phyloP scores from a whole-genome alignment of 2,797 vertebrate genomes.

The Apogon hyalosoma region DNA sequence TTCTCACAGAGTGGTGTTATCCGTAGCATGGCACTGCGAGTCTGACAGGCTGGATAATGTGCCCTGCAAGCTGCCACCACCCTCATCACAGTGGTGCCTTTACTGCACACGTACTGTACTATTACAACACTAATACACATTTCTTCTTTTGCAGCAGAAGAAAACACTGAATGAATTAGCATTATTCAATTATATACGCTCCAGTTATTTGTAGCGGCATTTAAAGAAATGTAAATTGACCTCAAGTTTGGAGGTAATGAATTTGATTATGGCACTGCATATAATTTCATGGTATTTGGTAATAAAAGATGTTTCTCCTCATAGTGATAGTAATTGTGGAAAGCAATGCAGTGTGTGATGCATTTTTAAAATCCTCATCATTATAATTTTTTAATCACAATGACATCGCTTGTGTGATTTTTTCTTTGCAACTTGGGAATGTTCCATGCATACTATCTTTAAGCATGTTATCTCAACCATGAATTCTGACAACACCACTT shows the following conservation, averaged over 20 bases:
- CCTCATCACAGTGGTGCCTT: conserved; percentile 34
- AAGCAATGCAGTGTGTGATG: conserved; percentile 28
- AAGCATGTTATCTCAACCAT: conserved; percentile 13
- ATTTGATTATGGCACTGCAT: conserved; percentile 67
- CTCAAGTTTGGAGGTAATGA: conserved; percentile 70
- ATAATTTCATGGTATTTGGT: conserved; percentile 74
- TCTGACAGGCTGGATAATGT: conserved; percentile 72
- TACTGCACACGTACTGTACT: conserved; percentile 29
- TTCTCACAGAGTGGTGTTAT: conserved; percentile 52
- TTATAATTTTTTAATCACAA: conserved; percentile 15
- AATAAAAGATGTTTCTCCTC: conserved; percentile 60
- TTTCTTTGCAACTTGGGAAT: conserved; percentile 4
- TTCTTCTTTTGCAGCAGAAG: conserved; percentile 22
- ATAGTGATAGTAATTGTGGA: conserved; percentile 32
- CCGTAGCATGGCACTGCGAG: conserved; percentile 41
- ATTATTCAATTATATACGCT: conserved; percentile 76
- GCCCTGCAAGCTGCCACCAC: conserved; percentile 49
- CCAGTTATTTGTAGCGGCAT: conserved; percentile 69
- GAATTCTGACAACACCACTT: conserved; percentile 4
- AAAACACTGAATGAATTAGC: conserved; percentile 59
- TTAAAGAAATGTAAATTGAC: conserved; percentile 78
- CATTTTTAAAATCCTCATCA: conserved; percentile 49
- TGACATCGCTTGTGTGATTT: background rate
- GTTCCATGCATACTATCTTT: conserved; percentile 13
- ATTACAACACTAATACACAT: conserved; percentile 42